Evolutionary conservation across 2,797 vertebrate genomes (phyloP).

Genomic region (Spinibarbus caldwelli): DNA sequence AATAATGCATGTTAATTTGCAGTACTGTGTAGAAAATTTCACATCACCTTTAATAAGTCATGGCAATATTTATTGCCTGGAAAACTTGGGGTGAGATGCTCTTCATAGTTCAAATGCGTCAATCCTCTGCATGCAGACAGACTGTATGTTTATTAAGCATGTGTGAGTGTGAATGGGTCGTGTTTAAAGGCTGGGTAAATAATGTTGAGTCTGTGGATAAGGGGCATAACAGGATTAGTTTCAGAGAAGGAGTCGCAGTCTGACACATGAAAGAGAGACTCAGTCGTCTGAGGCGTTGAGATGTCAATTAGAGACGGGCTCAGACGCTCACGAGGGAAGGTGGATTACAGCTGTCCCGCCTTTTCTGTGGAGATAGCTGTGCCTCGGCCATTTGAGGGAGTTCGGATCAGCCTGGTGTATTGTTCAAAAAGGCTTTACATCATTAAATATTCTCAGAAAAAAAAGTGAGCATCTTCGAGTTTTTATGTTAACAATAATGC

Average conservation of each 20-base stretch:
- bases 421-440: neutral
- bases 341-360: constrained; percentile 38
- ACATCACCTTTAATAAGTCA: neutral
- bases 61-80: neutral
- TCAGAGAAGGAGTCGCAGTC: constrained; percentile 10
- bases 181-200: constrained; percentile 6
- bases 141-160: neutral
- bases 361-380: neutral
- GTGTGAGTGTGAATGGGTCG: neutral
- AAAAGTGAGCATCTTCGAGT: neutral
- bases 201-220: constrained; percentile 3
- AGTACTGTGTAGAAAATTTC: neutral
- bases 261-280: constrained; percentile 38
- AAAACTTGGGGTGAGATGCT: neutral
- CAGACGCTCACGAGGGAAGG: neutral
- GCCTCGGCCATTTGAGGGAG: neutral
- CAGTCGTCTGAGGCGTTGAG: neutral
- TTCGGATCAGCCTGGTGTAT: constrained; percentile 20
- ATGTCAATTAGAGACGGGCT: constrained; percentile 29
- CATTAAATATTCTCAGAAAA: neutral
- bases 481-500: neutral
- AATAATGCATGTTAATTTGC: neutral
- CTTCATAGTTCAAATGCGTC: neutral
- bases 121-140: neutral
- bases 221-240: constrained; percentile 46